These are phyloP conservation scores for Hydrolagus colliei DNA, from an alignment of 2,797 vertebrate genomes.

Conservation along the genomic window DNA sequence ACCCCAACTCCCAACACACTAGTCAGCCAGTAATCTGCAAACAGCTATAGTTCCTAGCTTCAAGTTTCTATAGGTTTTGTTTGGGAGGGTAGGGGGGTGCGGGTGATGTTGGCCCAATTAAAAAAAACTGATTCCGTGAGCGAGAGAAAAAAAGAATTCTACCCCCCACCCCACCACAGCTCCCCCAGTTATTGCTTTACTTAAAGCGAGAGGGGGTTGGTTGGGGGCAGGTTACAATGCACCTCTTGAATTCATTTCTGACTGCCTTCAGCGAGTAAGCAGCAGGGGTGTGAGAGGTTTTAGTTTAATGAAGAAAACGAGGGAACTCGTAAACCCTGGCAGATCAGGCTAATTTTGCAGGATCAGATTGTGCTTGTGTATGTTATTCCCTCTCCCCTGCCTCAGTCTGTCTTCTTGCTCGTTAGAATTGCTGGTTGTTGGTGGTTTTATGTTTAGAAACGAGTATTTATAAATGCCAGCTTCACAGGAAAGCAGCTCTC, in stretches of 20 bases:
- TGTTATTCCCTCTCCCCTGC: too few species aligned
- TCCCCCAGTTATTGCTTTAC: too few species aligned
- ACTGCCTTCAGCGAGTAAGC: slow-evolving; percentile 14
- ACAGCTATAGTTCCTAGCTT: too few species aligned
- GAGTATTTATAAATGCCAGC: neutral
- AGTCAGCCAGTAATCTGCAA: too few species aligned
- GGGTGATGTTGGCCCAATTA: too few species aligned
- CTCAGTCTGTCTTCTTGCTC: neutral
- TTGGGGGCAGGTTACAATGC: too few species aligned
- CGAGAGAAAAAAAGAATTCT: too few species aligned
- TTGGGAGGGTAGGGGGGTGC: too few species aligned
- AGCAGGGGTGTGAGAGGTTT: neutral
- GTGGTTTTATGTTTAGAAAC: neutral
- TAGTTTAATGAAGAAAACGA: slow-evolving; percentile 10
- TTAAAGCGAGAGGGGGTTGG: too few species aligned
- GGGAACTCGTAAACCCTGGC: neutral
- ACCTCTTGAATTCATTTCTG: neutral
- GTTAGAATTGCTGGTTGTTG: neutral
- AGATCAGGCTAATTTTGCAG: neutral
- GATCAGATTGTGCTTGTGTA: slow-evolving; percentile 3
- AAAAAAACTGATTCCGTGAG: too few species aligned
- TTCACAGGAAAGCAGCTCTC: neutral
- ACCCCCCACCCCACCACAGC: too few species aligned
- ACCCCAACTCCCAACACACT: neutral
- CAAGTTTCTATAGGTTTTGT: too few species aligned